Evolutionary conservation across 2,113 vertebrate genomes (phyloP), one percentile per base, ranked within the genome.

Genomic region (Myrmophylax atrothorax): DNA sequence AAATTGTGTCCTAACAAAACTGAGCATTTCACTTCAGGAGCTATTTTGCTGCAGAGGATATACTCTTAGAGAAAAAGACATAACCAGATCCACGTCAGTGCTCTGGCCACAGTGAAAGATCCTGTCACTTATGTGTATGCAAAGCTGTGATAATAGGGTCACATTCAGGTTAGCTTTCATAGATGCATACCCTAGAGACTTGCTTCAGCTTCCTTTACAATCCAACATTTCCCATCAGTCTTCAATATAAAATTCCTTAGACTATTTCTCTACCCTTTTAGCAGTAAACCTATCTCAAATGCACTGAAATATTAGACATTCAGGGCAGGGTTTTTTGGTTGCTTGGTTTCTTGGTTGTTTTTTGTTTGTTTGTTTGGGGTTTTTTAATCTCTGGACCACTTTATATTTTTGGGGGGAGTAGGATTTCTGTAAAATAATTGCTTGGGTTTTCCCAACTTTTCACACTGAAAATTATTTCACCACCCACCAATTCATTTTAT

Each of bases 311-410:
- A 69, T 44, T 62, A 58, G 44, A 60, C 0, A 33, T 16, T 52
- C 6, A 14, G 4, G 17, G 24, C 35, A 59, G 12, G 9, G 1
- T 6, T 4, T 23, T n/a, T 47, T 13, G 5, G 6, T 35, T 68
- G 6, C 7, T 62, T 63, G 26, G 26, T 40, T 38, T 17, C 4
- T 29, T 40, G 40, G 8, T 68, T 46, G 12, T 2, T 49, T 25
- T 46, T 62, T 49, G 4, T 6, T 4, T 68, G 52, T 12, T 37
- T 7, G 8, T 35, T 80, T 73, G 37, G 4, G 76, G 64, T 46
- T 40, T 73, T 84, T 66, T 29, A 47, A 33, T 73, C 26, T 80
- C 12, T 66, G 22, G 4, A 14, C 5, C 3, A 47, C 7, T 38
- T 9, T 42, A 38, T 8, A 18, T 16, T 83, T 89, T 31, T n/a